A percentile compares a stretch with the other conserved stretches of the same genome.
phyloP scores from a whole-genome alignment of 2,113 vertebrate species.

The Diphyllodes magnificus region DNA sequence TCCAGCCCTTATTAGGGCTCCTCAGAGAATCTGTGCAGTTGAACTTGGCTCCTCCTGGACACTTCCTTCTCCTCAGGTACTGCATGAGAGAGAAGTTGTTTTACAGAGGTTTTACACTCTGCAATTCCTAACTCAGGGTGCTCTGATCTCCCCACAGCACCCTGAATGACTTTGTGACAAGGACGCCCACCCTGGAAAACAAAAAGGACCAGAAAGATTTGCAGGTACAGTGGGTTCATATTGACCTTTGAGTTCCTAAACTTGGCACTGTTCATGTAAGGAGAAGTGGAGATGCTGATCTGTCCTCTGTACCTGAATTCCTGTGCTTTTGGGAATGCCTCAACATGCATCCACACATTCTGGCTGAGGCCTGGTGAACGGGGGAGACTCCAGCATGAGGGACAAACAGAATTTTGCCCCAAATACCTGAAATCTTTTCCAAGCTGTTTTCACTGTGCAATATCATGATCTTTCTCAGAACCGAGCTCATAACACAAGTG shows the following conservation, averaged over 20 bases:
- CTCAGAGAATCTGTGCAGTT: constrained; percentile 90
- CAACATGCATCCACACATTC: neutral
- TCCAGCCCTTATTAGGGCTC: constrained; percentile 81
- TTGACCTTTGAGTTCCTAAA: neutral
- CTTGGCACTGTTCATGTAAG: neutral
- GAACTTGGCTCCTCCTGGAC: constrained; percentile 88
- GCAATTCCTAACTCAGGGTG: neutral
- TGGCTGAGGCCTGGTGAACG: neutral
- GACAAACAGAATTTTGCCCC: neutral
- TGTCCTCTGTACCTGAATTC: neutral
- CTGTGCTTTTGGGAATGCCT: neutral
- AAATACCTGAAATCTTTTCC: neutral
- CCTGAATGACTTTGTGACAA: constrained; percentile 89
- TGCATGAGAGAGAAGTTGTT: neutral
- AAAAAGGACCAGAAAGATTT: constrained; percentile 93
- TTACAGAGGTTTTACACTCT: neutral
- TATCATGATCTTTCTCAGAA: neutral
- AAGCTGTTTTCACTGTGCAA: neutral
- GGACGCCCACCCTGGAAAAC: constrained; percentile 88
- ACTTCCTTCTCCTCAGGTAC: constrained; percentile 93
- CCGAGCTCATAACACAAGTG: neutral
- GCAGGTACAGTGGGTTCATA: constrained; percentile 76
- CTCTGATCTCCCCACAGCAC: constrained; percentile 73
- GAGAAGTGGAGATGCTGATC: neutral
- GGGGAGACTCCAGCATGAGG: neutral